Conservation (phyloP, 2,113 vertebrate species). For the Malaclemys terrapin region DNA sequence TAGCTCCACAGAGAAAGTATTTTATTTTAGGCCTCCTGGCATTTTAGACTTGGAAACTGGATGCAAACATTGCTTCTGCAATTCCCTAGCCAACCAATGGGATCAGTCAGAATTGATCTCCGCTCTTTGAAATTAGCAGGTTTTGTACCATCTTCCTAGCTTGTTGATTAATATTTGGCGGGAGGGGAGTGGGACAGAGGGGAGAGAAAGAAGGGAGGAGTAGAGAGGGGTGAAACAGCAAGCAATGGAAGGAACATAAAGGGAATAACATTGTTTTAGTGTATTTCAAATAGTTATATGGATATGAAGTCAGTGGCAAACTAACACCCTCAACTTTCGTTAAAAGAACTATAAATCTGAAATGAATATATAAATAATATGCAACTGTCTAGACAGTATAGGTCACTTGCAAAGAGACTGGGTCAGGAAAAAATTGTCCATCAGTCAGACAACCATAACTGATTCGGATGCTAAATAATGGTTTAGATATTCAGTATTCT, state of each 20-base stretch:
- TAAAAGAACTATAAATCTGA: conserved; percentile 81
- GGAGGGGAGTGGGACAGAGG: background rate
- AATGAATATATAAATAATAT: conserved; percentile 96
- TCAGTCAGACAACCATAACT: conserved; percentile 99
- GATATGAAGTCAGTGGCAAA: conserved; percentile 63
- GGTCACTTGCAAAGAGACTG: conserved; percentile 95
- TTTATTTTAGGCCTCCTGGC: conserved; percentile 26
- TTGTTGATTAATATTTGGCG: background rate
- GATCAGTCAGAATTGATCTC: conserved; percentile 75
- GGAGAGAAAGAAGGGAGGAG: background rate
- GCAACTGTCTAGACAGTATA: conserved; percentile 96
- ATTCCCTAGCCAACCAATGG: conserved; percentile 62
- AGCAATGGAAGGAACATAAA: background rate
- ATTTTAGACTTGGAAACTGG: conserved; percentile 57
- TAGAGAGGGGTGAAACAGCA: background rate
- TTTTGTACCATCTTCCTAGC: conserved; percentile 46
- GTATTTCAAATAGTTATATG: conserved; percentile 40
- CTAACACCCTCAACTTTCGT: conserved; percentile 76
- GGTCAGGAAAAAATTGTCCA: conserved; percentile 99
- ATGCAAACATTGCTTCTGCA: conserved; percentile 56
- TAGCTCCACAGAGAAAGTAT: conserved; percentile 11
- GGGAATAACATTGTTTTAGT: conserved; percentile 6
- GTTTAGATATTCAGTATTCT: conserved; percentile 97
- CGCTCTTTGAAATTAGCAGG: conserved; percentile 70
- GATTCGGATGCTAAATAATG: conserved; percentile 99